Conservation (phyloP, 2,797 vertebrate species). For the Buceros bicornis region DNA sequence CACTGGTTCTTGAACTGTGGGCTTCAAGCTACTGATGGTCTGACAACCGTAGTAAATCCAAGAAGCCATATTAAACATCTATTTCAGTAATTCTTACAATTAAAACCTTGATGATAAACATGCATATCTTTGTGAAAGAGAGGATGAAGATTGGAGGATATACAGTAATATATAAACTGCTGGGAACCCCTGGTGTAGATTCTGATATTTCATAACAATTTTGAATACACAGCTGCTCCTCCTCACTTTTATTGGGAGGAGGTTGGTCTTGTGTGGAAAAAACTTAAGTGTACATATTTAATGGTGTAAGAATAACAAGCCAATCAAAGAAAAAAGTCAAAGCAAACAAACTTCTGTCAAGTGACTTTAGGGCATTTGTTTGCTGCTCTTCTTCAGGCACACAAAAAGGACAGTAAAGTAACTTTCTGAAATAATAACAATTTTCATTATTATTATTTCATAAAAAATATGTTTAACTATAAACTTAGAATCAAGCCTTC, state of each 20-base stretch:
- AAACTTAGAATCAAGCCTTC: background rate
- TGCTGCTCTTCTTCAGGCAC: background rate
- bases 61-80: background rate
- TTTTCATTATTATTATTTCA: background rate
- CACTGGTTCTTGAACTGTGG: background rate
- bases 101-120: background rate
- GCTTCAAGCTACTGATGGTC: background rate
- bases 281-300: background rate
- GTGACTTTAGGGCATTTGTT: background rate
- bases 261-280: background rate
- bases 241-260: accelerated
- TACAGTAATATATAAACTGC: background rate
- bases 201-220: background rate
- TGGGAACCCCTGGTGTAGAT: background rate
- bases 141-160: background rate
- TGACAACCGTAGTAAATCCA: background rate
- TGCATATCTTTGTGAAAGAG: background rate
- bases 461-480: background rate
- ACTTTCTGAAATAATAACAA: background rate
- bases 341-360: background rate
- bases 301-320: background rate
- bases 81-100: background rate
- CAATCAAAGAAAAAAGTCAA: background rate
- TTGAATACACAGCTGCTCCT: background rate
- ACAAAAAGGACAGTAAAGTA: background rate